These are phyloP conservation scores for Idris sp. DNA, from an alignment of 1,140 invertebrate species.

Conservation along the genomic window DNA sequence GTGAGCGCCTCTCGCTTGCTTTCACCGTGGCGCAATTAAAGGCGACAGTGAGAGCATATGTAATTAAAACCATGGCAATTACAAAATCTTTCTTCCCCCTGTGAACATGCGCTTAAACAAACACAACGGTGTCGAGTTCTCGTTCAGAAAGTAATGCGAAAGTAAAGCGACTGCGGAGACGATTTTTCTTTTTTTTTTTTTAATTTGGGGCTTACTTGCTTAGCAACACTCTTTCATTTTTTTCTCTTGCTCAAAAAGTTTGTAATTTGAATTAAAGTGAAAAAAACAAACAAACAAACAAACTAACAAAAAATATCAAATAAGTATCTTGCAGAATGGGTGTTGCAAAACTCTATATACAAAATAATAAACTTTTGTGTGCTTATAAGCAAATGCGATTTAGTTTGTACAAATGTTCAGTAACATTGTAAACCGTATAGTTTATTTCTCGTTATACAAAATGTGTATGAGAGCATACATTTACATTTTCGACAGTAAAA, in stretches of 20 bases:
- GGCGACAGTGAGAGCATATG: conserved; percentile 51
- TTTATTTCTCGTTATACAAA: too few relatives aligned
- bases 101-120: conserved; percentile 32
- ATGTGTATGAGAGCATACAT: too few relatives aligned
- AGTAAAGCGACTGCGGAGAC: conserved; percentile 23
- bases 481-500: too few relatives aligned
- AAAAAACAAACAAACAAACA: too few relatives aligned
- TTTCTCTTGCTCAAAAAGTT: neutral
- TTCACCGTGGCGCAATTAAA: conserved; percentile 61
- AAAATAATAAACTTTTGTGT: too few relatives aligned
- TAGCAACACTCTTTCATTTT: conserved; percentile 15
- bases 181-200: too few relatives aligned
- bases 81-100: conserved; percentile 50
- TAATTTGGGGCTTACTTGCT: conserved; percentile 34
- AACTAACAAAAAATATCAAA: neutral
- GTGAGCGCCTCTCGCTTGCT: conserved; percentile 47
- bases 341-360: too few relatives aligned
- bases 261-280: neutral
- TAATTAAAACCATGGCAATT: conserved; percentile 66
- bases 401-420: too few relatives aligned
- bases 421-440: too few relatives aligned
- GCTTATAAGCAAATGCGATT: too few relatives aligned
- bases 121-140: conserved; percentile 50
- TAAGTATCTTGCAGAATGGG: too few relatives aligned
- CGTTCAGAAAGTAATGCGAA: conserved; percentile 52